Conservation (phyloP, 64 coral and sea anemone genomes). For the Dendrophyllia cribrosa region DNA sequence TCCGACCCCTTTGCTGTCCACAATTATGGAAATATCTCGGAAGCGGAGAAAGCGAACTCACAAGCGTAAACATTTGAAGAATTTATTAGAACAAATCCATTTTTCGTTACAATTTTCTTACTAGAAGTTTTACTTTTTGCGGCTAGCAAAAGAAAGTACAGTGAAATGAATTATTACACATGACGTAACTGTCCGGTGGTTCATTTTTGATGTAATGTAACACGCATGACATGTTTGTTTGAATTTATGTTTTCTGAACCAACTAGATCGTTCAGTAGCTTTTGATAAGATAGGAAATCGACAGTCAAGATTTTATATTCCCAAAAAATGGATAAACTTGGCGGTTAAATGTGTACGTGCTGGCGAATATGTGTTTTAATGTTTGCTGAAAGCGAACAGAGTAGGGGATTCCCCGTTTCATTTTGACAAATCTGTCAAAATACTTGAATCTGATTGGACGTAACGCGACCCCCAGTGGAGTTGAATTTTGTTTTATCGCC, state of each 20-base stretch:
- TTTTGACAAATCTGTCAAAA: background rate
- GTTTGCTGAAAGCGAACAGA: background rate
- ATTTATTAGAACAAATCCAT: too few species aligned
- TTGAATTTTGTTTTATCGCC: background rate
- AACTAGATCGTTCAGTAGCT: background rate
- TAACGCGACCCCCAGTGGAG: background rate
- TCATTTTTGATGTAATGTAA: too few species aligned
- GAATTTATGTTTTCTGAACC: background rate
- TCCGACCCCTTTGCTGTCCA: background rate
- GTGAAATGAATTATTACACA: background rate
- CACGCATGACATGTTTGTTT: too few species aligned
- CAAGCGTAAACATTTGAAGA: too few species aligned
- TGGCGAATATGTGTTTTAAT: background rate
- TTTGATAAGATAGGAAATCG: background rate
- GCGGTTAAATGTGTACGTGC: background rate
- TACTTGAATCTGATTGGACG: background rate
- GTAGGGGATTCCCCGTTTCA: constrained; percentile 47
- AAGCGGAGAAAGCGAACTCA: background rate
- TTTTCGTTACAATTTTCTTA: too few species aligned
- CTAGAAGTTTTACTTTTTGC: too few species aligned
- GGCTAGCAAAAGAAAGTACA: too few species aligned
- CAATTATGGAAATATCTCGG: background rate
- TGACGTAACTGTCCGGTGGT: background rate
- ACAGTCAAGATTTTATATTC: background rate
- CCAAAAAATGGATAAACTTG: background rate